Base-by-base conservation (phyloP, 2,113 vertebrate species). In the Vidua chalybeata region DNA sequence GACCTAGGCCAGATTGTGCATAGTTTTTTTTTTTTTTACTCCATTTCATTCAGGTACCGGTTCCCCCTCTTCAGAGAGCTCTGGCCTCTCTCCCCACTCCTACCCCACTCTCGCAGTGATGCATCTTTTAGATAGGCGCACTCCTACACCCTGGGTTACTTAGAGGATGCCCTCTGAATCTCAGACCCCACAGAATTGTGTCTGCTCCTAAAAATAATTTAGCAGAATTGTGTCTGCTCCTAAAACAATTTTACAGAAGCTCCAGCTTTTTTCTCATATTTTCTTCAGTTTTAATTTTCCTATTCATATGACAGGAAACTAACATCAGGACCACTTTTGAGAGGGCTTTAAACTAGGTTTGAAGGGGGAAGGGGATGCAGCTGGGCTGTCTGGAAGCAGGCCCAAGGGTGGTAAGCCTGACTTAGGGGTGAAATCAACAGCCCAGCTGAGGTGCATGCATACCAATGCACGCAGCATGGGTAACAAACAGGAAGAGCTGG, bases 81-180 rank as follows among this genome's bases (percentile, higher is more conserved):
- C 16, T 64, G 39, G 1, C 39, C 9, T 8, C 9, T 86, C 18
- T 48, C 18, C 31, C 27, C 7, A 10, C 6, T 63, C 37, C 39
- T 43, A 80, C 27, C n/a, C 52, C 54, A 31, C 14, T 63, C 43
- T 3, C 30, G 21, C 35, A 80, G 17, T 2, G 16, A 55, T 20
- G 17, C 21, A 54, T 26, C 26, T 66, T n/a, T 14, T 30, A 80
- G 3, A 11, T 30, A 41, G 43, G 17, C 2, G 8, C 26, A 51
- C 2, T 84, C 62, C 23, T n/a, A 15, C 7, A 73, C 4, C 5
- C 8, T 1, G 0, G 13, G 17, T 64, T 63, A 68, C 12, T 37
- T 55, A 15, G 6, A 84, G 7, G 15, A 80, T 41, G 22, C 4
- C 41, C 27, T 66, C 41, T 58, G n/a, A 16, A 28, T 21, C 26